phyloP scores from a whole-genome alignment of 2,888 invertebrate genomes.

The Eucriotettix oculatus region DNA sequence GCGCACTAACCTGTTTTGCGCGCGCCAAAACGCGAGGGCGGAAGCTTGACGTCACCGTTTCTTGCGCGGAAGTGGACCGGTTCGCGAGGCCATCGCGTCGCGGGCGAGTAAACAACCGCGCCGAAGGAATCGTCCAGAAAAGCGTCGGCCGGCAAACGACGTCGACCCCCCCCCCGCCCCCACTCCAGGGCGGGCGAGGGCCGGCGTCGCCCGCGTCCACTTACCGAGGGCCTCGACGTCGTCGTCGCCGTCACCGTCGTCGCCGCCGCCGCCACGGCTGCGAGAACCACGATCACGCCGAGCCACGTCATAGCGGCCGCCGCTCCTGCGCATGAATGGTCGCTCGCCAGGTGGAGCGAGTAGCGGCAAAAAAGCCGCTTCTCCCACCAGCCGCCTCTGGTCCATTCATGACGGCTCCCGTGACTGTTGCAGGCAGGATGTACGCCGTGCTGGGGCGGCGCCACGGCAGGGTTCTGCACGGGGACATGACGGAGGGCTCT shows the following conservation, averaged over 20 bases:
- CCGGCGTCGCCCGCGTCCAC: neutral
- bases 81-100: neutral
- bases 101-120: too few species aligned
- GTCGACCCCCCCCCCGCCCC: neutral
- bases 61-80: neutral
- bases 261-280: too few species aligned
- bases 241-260: neutral
- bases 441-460: conserved; percentile 80
- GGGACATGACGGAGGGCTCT: conserved; percentile 83
- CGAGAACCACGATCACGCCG: too few species aligned
- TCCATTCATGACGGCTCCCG: neutral
- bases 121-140: too few species aligned
- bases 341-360: too few species aligned
- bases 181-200: neutral
- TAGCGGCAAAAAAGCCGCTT: neutral
- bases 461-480: conserved; percentile 73
- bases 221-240: neutral
- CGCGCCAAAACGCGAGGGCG: neutral
- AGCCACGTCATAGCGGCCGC: too few species aligned
- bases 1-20: neutral
- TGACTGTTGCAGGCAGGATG: conserved; percentile 42
- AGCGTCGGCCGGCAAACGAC: neutral
- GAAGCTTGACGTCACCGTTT: neutral
- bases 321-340: too few species aligned
- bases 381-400: neutral